These are phyloP conservation scores for Parapsyche elsis DNA, from an alignment of 1,140 invertebrate genomes.

Conservation along the genomic window DNA sequence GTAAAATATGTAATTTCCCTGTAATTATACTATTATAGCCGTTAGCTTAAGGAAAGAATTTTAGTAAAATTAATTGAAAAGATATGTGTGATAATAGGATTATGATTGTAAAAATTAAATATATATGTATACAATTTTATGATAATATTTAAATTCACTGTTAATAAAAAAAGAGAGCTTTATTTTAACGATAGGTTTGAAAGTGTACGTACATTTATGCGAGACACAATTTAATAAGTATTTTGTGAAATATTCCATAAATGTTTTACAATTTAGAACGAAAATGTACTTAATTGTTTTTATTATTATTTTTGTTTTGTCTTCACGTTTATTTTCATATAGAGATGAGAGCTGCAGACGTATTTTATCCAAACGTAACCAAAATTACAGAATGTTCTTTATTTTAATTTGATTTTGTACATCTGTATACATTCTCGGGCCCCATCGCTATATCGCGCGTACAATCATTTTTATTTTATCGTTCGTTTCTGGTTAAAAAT, in stretches of 20 bases:
- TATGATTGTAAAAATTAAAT: constrained; percentile 4
- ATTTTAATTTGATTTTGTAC: too few species aligned
- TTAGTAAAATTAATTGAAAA: constrained; percentile 12
- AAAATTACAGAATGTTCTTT: too few species aligned
- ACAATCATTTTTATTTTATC: too few species aligned
- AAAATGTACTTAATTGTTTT: constrained; percentile 11
- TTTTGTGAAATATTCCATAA: constrained; percentile 55
- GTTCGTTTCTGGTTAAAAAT: background rate
- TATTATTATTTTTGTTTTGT: background rate
- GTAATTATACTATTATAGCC: background rate
- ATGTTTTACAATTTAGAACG: constrained; percentile 51
- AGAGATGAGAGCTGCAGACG: too few species aligned
- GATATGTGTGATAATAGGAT: constrained; percentile 44
- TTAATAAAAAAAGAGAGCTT: background rate
- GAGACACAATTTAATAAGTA: constrained; percentile 44
- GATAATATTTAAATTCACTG: background rate
- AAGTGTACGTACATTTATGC: constrained; percentile 46
- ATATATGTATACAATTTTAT: constrained; percentile 1
- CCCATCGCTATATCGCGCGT: too few species aligned
- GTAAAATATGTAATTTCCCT: background rate
- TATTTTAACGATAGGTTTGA: background rate
- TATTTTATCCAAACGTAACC: too few species aligned
- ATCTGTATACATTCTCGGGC: too few species aligned
- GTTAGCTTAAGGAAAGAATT: background rate
- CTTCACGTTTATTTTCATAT: background rate